Percentiles rank a stretch among this genome's conserved stretches.
phyloP scores from a whole-genome alignment of 2,888 invertebrate species.

The Polydesmus complanatus region DNA sequence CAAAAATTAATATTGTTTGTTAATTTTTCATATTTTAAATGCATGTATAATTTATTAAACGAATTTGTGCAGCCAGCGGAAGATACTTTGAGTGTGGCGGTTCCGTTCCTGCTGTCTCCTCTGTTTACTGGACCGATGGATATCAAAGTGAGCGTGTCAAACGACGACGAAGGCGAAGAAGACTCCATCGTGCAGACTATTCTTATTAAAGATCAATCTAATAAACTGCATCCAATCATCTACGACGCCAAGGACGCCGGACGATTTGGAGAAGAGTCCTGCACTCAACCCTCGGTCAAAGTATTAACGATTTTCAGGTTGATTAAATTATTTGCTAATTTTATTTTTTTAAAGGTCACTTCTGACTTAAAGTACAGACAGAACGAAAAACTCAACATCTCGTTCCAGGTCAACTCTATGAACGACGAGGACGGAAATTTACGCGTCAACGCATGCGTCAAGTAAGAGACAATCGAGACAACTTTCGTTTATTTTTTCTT shows the following conservation, averaged over 20 bases:
- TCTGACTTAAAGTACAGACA: background rate
- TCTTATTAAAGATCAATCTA: constrained; percentile 1
- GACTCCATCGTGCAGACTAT: background rate
- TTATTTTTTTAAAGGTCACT: background rate
- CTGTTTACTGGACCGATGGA: constrained; percentile 5
- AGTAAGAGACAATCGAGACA: background rate
- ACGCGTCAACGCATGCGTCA: constrained; percentile 4
- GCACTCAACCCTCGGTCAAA: background rate
- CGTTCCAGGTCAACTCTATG: constrained; percentile 8
- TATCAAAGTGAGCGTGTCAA: background rate
- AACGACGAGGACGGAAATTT: constrained; percentile 8
- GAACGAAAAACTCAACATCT: background rate
- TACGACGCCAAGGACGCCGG: constrained; percentile 6
- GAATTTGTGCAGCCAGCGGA: no score
- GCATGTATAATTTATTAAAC: no score
- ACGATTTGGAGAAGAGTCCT: constrained; percentile 3
- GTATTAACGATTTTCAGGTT: background rate
- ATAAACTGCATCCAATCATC: constrained; percentile 1
- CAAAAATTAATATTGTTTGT: no score
- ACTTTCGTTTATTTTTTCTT: no score
- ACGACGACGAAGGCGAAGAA: background rate
- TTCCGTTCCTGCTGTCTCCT: background rate
- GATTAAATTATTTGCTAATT: background rate
- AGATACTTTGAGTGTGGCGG: background rate
- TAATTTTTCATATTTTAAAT: no score